These are phyloP conservation scores for Callitettix versicolor DNA, from an alignment of 1,140 invertebrate genomes.

Conservation along the genomic window DNA sequence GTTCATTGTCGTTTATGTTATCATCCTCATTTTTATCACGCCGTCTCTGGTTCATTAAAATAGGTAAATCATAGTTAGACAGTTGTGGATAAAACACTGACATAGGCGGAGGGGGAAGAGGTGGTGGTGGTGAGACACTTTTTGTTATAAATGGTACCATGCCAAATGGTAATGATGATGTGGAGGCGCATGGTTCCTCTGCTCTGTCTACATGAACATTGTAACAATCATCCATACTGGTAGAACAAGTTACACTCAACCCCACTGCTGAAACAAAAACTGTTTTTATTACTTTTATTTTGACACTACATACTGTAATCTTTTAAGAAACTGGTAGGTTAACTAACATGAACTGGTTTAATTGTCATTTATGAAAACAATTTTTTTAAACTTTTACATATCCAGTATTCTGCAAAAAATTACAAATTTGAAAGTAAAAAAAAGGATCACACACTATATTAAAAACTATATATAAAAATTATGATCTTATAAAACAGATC, in stretches of 20 bases:
- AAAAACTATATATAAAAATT: too few species aligned
- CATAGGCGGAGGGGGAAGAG: constrained; percentile 12
- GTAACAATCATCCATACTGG: constrained; percentile 14
- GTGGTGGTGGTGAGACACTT: not conserved
- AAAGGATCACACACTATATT: too few species aligned
- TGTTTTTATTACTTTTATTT: too few species aligned
- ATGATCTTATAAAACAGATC: too few species aligned
- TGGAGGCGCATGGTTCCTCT: constrained; percentile 13
- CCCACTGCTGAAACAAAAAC: constrained; percentile 15
- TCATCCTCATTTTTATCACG: not conserved
- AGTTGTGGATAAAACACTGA: constrained; percentile 24
- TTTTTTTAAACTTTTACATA: too few species aligned
- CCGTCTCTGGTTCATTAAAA: constrained; percentile 17
- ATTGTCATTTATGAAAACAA: too few species aligned
- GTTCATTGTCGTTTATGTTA: not conserved
- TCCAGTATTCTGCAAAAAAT: too few species aligned
- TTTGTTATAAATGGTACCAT: constrained; percentile 10
- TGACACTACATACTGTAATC: too few species aligned
- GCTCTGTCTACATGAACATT: constrained; percentile 10
- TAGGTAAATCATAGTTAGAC: constrained; percentile 18
- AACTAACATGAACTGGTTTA: too few species aligned
- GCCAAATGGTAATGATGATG: constrained; percentile 13
- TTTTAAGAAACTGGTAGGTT: too few species aligned
- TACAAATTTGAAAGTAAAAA: too few species aligned
- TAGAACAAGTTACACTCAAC: constrained; percentile 19